Evolutionary conservation across 1,140 invertebrate genomes (phyloP), one percentile per base, ranked within the genome.

Genomic region (Drosophila oshimai): DNA sequence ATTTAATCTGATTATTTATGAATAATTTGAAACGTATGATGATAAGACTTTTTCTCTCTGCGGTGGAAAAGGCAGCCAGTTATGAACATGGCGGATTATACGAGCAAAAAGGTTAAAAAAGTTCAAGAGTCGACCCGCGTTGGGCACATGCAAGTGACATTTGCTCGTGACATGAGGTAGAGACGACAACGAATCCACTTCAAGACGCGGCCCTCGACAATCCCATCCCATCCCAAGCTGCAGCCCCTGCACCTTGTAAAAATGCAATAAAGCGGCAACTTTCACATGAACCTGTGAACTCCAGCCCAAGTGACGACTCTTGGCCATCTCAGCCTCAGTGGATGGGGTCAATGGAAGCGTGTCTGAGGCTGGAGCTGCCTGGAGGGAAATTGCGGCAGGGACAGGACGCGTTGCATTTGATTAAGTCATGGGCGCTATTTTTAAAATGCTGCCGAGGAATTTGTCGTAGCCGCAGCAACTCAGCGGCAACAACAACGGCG

Each of bases 201-300:
- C 22, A 86, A 87, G 80, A 80, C 53, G 50, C 55, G 33, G 24
- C 36, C 36, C 34, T 15, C 46, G 37, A 42, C 65, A 49, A 37
- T n/a, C 46, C 33, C 24, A 42, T 22, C 28, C 33, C 46, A 36
- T 28, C 41, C 64, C 37, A 9, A 5, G 10, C 6, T 9, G 9
- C 7, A 20, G 6, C 29, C 36, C 2, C 22, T 44, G 9, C 34
- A 29, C 13, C 50, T 34, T 42, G 31, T 55, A 29, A 47, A 76
- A 75, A 79, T 64, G 79, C 74, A 83, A 83, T 73, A 78, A 55
- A 62, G 79, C 79, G 70, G 64, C 74, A 80, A 76, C 80, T 86
- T 86, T 86, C 75, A 86, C 80, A 87, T 86, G 80, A 87, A 80
- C 75, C 76, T 86, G 80, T 73, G 80, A 84, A 87, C 80, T 84